Percentiles rank a stretch among this genome's conserved stretches.
Evolutionary conservation across 2,797 vertebrate genomes (phyloP).

Genomic region (Sebastes hopkinsi): DNA sequence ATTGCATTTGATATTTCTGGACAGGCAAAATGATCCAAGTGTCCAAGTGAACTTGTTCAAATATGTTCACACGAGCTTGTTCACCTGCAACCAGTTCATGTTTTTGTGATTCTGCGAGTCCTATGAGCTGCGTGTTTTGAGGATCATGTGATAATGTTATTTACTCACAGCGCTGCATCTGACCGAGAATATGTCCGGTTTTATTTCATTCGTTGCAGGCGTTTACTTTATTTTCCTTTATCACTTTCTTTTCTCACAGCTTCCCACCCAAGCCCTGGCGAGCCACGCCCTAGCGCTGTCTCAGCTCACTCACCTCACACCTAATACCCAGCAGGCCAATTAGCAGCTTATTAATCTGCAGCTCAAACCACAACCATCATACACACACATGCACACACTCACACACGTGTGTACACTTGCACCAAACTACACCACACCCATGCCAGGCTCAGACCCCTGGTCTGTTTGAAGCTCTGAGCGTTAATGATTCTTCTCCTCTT

Average conservation of each 20-base stretch:
- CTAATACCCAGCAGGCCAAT: constrained; percentile 80
- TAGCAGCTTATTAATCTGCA: constrained; percentile 80
- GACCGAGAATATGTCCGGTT: not conserved
- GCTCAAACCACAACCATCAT: constrained; percentile 73
- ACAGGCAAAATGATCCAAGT: not conserved
- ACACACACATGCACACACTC: constrained; percentile 13
- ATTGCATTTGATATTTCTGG: constrained; percentile 10
- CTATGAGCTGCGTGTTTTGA: not conserved
- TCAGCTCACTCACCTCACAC: constrained; percentile 65
- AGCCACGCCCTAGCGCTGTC: constrained; percentile 52
- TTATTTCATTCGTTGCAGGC: not conserved
- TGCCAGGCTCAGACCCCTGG: constrained; percentile 51
- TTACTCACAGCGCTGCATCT: not conserved
- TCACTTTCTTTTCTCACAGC: constrained; percentile 35
- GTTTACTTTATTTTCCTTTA: constrained; percentile 17
- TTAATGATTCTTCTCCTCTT: constrained; percentile 79
- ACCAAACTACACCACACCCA: constrained; percentile 63
- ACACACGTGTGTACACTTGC: not conserved
- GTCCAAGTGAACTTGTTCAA: not conserved
- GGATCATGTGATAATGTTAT: not conserved
- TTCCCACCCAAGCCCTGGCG: constrained; percentile 28
- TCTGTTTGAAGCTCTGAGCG: constrained; percentile 74
- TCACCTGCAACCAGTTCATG: constrained; percentile 33
- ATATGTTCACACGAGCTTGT: not conserved
- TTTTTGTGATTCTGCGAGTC: not conserved